A percentile compares a stretch with the other conserved stretches of the same genome.
phyloP scores from a whole-genome alignment of 2,888 invertebrate genomes.

The Drosophila borealis region DNA sequence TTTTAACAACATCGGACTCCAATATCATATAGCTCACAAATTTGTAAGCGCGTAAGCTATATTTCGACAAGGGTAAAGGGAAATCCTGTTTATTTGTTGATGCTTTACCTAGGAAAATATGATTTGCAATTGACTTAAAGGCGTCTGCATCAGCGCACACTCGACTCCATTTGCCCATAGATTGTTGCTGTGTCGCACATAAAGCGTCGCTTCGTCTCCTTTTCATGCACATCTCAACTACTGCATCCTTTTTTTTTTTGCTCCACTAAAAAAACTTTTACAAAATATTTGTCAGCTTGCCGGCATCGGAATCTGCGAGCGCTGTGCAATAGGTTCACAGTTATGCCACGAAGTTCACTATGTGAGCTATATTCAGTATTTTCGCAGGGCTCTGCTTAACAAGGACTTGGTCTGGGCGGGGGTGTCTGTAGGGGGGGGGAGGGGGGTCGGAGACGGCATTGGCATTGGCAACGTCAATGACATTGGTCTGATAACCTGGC shows the following conservation, averaged over 20 bases:
- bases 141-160: not conserved
- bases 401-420: not conserved
- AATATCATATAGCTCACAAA: too few relatives aligned
- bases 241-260: slow-evolving; percentile 2
- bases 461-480: slow-evolving; percentile 21
- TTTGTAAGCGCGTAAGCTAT: too few relatives aligned
- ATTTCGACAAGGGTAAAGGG: too few relatives aligned
- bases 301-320: slow-evolving; percentile 54
- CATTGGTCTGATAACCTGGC: slow-evolving; percentile 39
- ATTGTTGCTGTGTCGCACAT: not conserved
- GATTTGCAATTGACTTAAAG: not conserved
- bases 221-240: not conserved
- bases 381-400: slow-evolving; percentile 8
- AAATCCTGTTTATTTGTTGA: too few relatives aligned
- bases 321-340: slow-evolving; percentile 38
- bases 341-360: slow-evolving; percentile 53
- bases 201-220: not conserved
- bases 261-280: slow-evolving; percentile 29
- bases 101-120: too few relatives aligned
- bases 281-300: slow-evolving; percentile 63
- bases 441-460: slow-evolving; percentile 2
- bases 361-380: slow-evolving; percentile 27
- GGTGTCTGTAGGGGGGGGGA: not conserved
- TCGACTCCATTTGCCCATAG: not conserved
- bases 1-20: too few relatives aligned